Percentiles rank a stretch among this genome's conserved stretches.
These are phyloP conservation scores for Caenorhabditis remanei DNA, from an alignment of 1,140 invertebrate genomes.

Conservation along the genomic window DNA sequence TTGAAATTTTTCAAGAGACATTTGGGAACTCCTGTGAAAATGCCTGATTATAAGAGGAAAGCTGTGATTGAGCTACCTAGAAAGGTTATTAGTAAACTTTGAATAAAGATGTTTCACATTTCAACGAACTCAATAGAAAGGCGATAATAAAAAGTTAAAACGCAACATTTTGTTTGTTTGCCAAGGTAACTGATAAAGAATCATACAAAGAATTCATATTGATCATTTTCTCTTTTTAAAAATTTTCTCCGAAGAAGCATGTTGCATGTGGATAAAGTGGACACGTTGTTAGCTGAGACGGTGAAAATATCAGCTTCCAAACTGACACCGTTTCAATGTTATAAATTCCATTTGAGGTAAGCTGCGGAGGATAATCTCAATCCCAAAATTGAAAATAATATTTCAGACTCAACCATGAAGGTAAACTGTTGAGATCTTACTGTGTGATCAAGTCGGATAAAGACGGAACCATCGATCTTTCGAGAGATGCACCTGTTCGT, in stretches of 20 bases:
- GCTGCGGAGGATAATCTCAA: neutral
- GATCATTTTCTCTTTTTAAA: neutral
- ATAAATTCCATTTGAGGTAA: neutral
- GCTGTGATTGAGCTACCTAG: neutral
- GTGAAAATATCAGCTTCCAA: neutral
- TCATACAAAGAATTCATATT: too few relatives aligned
- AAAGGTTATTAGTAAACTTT: neutral
- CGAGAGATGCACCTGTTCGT: neutral
- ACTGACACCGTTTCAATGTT: neutral
- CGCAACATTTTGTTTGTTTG: too few relatives aligned
- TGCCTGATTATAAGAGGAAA: neutral
- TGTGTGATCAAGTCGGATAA: neutral
- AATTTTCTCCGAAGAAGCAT: neutral
- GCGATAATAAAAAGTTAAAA: too few relatives aligned
- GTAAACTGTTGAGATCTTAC: neutral
- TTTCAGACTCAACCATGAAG: neutral
- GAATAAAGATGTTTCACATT: neutral
- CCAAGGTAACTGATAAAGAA: too few relatives aligned
- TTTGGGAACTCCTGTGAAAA: neutral
- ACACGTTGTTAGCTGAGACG: neutral
- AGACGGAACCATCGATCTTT: neutral
- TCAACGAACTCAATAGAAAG: too few relatives aligned
- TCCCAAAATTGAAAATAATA: neutral
- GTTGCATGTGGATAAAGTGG: neutral
- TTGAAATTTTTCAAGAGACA: neutral